Percentiles rank a stretch among this genome's conserved stretches.
These are phyloP conservation scores for Odontocolon sp. DNA, from an alignment of 2,888 invertebrate species.

Conservation along the genomic window DNA sequence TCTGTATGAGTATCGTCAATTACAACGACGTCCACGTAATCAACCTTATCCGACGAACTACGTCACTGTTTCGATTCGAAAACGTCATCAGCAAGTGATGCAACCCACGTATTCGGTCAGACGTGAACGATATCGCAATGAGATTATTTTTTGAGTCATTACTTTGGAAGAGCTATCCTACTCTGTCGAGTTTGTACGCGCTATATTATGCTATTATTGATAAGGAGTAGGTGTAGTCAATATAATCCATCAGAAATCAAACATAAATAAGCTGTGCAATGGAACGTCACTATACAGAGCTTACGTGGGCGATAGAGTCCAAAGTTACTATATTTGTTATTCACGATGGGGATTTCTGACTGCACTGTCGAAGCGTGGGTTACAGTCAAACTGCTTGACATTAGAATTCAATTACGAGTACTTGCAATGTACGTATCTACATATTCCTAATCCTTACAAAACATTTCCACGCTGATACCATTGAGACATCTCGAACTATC, in stretches of 20 bases:
- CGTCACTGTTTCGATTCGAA: constrained; percentile 16
- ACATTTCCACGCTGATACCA: no score
- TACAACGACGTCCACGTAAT: not conserved
- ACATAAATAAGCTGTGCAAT: not conserved
- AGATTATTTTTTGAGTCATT: not conserved
- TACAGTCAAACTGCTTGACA: not conserved
- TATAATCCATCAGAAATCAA: not conserved
- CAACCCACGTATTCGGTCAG: not conserved
- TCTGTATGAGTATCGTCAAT: not conserved
- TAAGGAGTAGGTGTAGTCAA: no score
- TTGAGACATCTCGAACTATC: no score
- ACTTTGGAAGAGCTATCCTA: no score
- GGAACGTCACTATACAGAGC: not conserved
- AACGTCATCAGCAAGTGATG: not conserved
- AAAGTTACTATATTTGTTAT: not conserved
- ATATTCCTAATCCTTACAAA: no score
- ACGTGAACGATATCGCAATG: not conserved
- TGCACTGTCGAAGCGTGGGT: constrained; percentile 3
- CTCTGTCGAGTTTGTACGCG: not conserved
- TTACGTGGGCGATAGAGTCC: constrained; percentile 4
- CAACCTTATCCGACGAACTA: constrained; percentile 3
- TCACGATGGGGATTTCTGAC: not conserved
- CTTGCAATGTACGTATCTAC: no score
- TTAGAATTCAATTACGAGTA: not conserved
- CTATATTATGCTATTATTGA: no score